phyloP scores from a whole-genome alignment of 1,140 invertebrate species.

The Eubasilissa regina region DNA sequence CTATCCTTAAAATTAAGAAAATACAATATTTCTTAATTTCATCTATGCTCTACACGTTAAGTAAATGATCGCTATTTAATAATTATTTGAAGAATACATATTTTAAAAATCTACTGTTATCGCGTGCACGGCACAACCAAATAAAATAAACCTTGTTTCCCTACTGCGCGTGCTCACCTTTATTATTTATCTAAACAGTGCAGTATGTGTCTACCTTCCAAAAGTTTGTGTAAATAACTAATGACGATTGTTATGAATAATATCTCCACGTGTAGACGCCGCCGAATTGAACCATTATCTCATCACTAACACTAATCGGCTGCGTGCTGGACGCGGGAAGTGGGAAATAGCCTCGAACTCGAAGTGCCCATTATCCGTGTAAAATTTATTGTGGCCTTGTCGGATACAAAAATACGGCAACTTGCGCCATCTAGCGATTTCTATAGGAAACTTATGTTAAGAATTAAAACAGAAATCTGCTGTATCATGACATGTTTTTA shows the following conservation, averaged over 20 bases:
- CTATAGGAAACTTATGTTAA: too few species aligned
- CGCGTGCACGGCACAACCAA: too few species aligned
- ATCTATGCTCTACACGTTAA: too few species aligned
- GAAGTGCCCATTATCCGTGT: neutral
- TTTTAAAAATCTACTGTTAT: too few species aligned
- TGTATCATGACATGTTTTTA: neutral
- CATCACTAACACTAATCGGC: neutral
- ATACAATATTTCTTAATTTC: too few species aligned
- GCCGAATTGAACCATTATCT: neutral
- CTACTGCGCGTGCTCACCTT: neutral
- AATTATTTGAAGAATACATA: too few species aligned
- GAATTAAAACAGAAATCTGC: neutral
- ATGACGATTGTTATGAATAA: too few species aligned
- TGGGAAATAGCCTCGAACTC: neutral
- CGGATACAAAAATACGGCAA: neutral
- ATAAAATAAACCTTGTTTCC: too few species aligned
- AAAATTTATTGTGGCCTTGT: neutral
- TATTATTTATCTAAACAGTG: neutral
- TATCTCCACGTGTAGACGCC: constrained; percentile 1
- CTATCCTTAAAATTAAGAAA: too few species aligned
- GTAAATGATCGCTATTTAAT: too few species aligned
- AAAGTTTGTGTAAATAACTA: too few species aligned
- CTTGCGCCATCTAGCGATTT: neutral
- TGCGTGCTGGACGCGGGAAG: constrained; percentile 18
- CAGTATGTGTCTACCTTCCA: too few species aligned